Conservation (phyloP, 2,113 vertebrate species). For the Aegypius monachus region DNA sequence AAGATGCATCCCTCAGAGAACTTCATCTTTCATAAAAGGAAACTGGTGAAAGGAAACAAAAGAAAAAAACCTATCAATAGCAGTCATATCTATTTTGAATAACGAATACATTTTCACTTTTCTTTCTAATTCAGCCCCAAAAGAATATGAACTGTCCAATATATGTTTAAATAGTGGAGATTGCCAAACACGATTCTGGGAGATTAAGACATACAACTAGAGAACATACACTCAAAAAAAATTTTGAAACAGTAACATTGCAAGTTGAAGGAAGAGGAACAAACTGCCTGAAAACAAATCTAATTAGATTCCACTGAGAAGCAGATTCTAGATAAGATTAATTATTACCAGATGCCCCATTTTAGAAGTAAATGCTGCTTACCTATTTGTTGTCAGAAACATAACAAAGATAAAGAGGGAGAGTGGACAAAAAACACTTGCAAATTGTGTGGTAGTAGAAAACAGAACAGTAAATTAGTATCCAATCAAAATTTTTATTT, state of each 20-base stretch:
- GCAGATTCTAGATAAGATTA: background rate
- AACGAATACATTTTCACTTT: background rate
- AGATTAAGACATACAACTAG: background rate
- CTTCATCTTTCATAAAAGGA: background rate
- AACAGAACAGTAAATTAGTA: background rate
- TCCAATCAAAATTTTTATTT: background rate
- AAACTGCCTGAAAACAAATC: background rate
- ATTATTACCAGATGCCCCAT: background rate
- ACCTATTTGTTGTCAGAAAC: background rate
- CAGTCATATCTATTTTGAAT: background rate
- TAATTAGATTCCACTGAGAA: background rate
- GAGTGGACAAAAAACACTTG: background rate
- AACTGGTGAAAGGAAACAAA: background rate
- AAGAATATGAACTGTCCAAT: background rate
- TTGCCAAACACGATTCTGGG: background rate
- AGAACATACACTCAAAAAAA: background rate
- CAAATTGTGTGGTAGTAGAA: background rate
- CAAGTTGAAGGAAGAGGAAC: background rate
- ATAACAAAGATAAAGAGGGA: background rate
- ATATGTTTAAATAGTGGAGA: background rate
- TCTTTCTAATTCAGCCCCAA: background rate
- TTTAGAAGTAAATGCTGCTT: background rate
- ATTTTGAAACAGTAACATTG: background rate
- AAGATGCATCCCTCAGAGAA: background rate
- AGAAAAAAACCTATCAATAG: background rate